Evolutionary conservation across 2,113 vertebrate genomes (phyloP).

Genomic region (Dendrocopos noguchii): DNA sequence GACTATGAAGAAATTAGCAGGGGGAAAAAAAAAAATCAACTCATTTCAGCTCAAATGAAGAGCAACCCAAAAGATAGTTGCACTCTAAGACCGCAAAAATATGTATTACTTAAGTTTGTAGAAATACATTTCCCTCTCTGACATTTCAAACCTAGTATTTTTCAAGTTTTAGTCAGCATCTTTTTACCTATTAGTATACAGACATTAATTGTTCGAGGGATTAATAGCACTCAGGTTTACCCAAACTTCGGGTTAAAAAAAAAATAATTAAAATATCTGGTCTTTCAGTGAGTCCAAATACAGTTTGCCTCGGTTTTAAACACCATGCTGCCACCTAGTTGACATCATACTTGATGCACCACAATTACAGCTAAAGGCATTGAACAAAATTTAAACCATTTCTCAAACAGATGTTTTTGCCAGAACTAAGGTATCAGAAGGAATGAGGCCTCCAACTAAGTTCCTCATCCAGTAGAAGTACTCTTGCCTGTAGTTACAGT

Average conservation of each 20-base stretch:
- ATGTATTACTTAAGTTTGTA: neutral
- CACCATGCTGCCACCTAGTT: slow-evolving; percentile 76
- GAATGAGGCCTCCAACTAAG: neutral
- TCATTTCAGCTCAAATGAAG: neutral
- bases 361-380: neutral
- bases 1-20: neutral
- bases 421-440: neutral
- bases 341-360: neutral
- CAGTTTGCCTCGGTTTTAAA: slow-evolving; percentile 22
- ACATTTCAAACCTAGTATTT: neutral
- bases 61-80: neutral
- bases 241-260: too few species aligned
- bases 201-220: neutral
- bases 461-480: neutral
- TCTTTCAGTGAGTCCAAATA: fast-evolving
- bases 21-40: neutral
- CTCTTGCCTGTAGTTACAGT: neutral
- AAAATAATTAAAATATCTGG: neutral
- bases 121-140: neutral
- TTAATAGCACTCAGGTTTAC: neutral
- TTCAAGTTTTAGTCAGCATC: neutral
- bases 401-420: neutral
- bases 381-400: neutral
- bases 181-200: neutral
- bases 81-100: neutral